Base-by-base conservation (phyloP, 1,140 invertebrate genomes). In the Nomia melanderi region DNA sequence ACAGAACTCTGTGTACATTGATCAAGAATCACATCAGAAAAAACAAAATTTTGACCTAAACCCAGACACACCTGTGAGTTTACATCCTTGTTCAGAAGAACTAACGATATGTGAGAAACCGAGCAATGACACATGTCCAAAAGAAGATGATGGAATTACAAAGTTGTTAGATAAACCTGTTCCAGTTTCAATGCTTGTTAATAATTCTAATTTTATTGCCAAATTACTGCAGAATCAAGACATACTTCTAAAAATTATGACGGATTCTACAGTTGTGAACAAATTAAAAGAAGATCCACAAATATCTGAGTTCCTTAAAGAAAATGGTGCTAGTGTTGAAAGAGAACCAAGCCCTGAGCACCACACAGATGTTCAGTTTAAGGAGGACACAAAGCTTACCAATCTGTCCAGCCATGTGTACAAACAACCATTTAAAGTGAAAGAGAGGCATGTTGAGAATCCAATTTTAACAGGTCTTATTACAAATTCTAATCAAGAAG, bases 381-480 rank as follows among this genome's bases (percentile, higher is more conserved):
- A 53, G 53, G 65, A 75, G 57, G 44, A 50, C 36, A 17, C 8
- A 5, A 74, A 44, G n/a, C 6, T 8, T n/a, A 75, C 11, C 12
- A 63, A 47, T 23, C 27, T 74, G n/a, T 59, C 59, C 3, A 47
- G 56, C 56, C 33, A 44, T 12, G 3, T 20, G 25, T 69, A 39
- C 14, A 74, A 67, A 1, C 25, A 67, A 12, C 27, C 7, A 0
- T 17, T 29, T 0, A 85, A 76, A 12, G 29, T 33, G 9, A 86
- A 81, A 69, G 57, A 75, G 2, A 76, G n/a, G 9, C 76, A 84
- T 0, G 62, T 87, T 7, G 84, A 91, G 54, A 91, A 91, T 87
- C 89, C 90, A 11, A 90, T 93, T 57, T 66, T 92, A 20, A 90
- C 87, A 3, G 88, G 91, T 81, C 86, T 92, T 12, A 92, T 92